Evolutionary conservation across 2,888 invertebrate genomes (phyloP), one percentile per base, ranked within the genome.

Genomic region (Philonicus albiceps): DNA sequence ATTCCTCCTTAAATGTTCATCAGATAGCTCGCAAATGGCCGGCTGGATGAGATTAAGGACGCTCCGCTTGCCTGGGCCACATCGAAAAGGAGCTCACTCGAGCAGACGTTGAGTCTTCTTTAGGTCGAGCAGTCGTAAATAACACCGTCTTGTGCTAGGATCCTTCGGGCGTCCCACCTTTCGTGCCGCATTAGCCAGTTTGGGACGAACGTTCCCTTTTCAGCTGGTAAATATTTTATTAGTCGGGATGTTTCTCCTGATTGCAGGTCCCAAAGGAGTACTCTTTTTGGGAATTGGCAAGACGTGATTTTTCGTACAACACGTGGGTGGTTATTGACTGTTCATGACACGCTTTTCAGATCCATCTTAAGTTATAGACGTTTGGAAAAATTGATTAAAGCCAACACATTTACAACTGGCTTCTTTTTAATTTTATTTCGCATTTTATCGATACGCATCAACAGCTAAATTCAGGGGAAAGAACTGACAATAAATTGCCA

Each of bases 171-270:
- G 16, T 72, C 72, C 37, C 31, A 27, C 30, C 40, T 80, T 80
- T 80, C 40, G 13, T 76, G 13, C 49, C n/a, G 30, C n/a, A 55
- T 11, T 64, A 19, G 30, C n/a, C 40, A 7, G 13, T 22, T 19
- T 31, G 49, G 78, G 27, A 22, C 27, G 55, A 22, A 37, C n/a
- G n/a, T 37, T 73, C 43, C 72, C 72, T 84, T 84, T 75, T 86
- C 86, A 40, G 76, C 64, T 86, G 86, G 75, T 87, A 87, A 87
- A 87, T 87, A 86, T 87, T 87, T 87, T 87, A 87, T 87, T 55
- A 87, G 86, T 27, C 37, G 49, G 87, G 83, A 81, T 87, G 87
- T 86, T 83, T 49, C 37, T 78, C 83, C 83, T 87, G 87, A 87
- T 87, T 87, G 87, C 86, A 64, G 37, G 49, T 83, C 86, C 87